phyloP scores from a whole-genome alignment of 2,113 vertebrate genomes.

The Empidonax alnorum region DNA sequence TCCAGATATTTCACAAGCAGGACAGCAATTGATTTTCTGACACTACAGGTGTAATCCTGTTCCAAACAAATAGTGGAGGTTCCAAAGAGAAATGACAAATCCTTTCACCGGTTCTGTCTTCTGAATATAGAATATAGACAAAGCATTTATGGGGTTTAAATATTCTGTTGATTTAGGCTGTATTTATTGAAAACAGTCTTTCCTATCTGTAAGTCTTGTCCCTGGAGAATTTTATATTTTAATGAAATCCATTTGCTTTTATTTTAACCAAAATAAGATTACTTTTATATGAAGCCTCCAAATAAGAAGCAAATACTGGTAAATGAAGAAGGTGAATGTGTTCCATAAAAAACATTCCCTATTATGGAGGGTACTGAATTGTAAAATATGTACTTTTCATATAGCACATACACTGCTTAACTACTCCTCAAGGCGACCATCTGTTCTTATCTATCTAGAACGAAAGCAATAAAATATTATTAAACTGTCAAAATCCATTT shows the following conservation, averaged over 20 bases:
- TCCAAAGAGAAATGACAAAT: background rate
- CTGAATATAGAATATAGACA: background rate
- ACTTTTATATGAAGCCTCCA: background rate
- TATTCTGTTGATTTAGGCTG: background rate
- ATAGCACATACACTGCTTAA: background rate
- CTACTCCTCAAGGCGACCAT: constrained; percentile 37
- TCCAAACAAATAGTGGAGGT: background rate
- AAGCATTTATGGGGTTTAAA: background rate
- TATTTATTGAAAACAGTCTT: constrained; percentile 1
- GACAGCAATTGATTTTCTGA: background rate
- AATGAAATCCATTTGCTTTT: constrained; percentile 8
- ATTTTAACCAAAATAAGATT: constrained; percentile 22
- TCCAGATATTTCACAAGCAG: background rate
- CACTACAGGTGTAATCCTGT: background rate
- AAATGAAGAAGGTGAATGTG: constrained; percentile 17
- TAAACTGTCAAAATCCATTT: constrained; percentile 50
- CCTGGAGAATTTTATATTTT: background rate
- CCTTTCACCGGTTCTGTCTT: background rate
- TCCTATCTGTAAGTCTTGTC: background rate
- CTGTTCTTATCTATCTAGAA: constrained; percentile 31
- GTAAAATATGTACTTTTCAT: constrained; percentile 39
- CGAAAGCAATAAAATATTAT: constrained; percentile 42
- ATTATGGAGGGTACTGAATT: constrained; percentile 24
- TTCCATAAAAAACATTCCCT: background rate
- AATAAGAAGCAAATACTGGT: background rate